Evolutionary conservation across 2,797 vertebrate species (phyloP), one percentile per base, ranked within the genome.

Genomic region (Aplochiton taeniatus): DNA sequence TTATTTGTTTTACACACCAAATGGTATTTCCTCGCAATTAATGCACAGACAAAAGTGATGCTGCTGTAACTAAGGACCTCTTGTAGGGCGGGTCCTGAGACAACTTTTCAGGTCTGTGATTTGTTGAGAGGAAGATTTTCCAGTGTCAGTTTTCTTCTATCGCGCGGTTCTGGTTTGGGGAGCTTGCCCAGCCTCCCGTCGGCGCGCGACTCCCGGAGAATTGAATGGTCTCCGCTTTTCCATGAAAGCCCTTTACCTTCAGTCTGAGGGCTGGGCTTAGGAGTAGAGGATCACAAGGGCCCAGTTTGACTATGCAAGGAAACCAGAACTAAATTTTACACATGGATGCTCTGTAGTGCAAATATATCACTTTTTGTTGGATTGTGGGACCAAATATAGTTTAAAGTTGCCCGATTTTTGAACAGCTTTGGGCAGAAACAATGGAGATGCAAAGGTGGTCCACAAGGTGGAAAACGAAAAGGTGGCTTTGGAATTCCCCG

Each of bases 401-500:
- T 61, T 63, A 81, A 90, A 85, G 70, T 85, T 81, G 76, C 88
- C 87, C 77, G 70, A 87, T 81, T 82, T 84, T 73, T 72, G 86
- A 77, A 67, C 83, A 65, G 75, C 83, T 50, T 76, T 72, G 91
- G 90, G 89, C 80, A 80, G 79, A 84, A 77, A 88, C 80, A 87
- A 95, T 95, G 93, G 95, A 95, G 90, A 93, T 92, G 94, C 91
- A 92, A 87, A 93, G 86, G 73, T 94, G 96, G 94, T 93, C 88
- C 89, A 90, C 94, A 77, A 94, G 94, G 91, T 96, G 96, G 95
- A 97, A 95, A 91, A 97, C 94, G 94, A 95, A 94, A 92, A 90
- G 93, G 85, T 93, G 94, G 87, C 86, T 89, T 75, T 90, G 93
- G 94, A 90, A 95, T 83, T 91, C 93, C 79, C 85, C 91, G 80